Percentiles rank a stretch among this genome's conserved stretches.
Conservation (phyloP, 2,888 invertebrate genomes). For the Scelioninae gen. 2 region DNA sequence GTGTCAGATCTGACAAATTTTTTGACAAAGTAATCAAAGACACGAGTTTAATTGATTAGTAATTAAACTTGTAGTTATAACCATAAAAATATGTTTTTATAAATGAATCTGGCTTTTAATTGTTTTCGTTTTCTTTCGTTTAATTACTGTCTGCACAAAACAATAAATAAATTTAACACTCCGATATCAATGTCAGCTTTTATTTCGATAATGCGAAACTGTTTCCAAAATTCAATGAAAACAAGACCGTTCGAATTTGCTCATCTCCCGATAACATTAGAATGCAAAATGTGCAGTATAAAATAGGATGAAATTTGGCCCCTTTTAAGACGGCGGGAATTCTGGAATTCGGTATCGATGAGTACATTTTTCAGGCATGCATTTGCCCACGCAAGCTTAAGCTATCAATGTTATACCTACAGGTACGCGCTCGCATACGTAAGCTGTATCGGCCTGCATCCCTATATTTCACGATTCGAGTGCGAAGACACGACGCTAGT, state of each 20-base stretch:
- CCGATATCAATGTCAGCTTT: too few species aligned
- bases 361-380: constrained; percentile 44
- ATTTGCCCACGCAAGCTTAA: constrained; percentile 55
- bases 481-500: constrained; percentile 46
- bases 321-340: constrained; percentile 20
- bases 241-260: not conserved
- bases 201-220: too few species aligned
- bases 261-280: not conserved
- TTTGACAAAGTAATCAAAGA: too few species aligned
- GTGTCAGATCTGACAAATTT: too few species aligned
- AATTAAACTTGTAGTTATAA: too few species aligned
- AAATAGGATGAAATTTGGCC: constrained; percentile 15
- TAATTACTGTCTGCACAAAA: too few species aligned
- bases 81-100: too few species aligned
- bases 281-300: constrained; percentile 1
- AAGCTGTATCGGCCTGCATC: constrained; percentile 49
- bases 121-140: too few species aligned
- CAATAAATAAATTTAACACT: too few species aligned
- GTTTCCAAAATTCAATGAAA: not conserved
- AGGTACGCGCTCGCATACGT: constrained; percentile 37
- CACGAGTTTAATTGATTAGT: too few species aligned
- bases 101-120: too few species aligned
- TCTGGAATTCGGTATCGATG: constrained; percentile 43
- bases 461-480: constrained; percentile 57
- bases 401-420: constrained; percentile 56